Evolutionary conservation across 2,113 vertebrate species (phyloP), one percentile per base, ranked within the genome.

Genomic region (Myrmecophaga tridactyla): DNA sequence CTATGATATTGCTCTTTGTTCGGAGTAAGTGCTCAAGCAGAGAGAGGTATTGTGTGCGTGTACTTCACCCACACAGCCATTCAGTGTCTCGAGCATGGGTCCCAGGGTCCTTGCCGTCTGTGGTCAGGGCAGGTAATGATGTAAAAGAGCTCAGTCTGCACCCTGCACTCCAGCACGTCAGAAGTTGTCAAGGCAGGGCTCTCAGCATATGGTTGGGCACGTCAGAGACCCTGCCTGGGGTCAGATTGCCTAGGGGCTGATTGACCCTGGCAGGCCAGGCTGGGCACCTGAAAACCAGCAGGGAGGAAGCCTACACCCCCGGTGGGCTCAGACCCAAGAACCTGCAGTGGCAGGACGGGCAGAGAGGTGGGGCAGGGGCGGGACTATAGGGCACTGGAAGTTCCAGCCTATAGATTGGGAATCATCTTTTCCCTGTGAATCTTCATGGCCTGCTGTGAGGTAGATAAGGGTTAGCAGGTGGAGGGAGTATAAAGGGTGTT

Each of bases 51-150:
- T 10, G 11, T 20, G 29, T 11, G 2, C 9, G 0, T 58, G 60
- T 58, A 5, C 31, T 18, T 43, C 27, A 3, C 13, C 27, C n/a
- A 4, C 2, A 0, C 2, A 18, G 31, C n/a, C 25, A 39, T 39
- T 46, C 21, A 0, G 14, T 9, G 34, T 58, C 39, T 34, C 4
- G 1, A 31, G 39, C 1, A 4, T 0, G 23, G 31, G 43, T 14
- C 82, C 1, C 0, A 46, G 34, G 65, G 18, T 48, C 11, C 6
- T 18, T 17, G 31, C 65, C n/a, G 9, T 20, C 60, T 43, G 17
- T 13, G 23, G 39, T 51, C 23, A 14, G 39, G 15, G 36, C 17
- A 27, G 41, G 41, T 3, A 9, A n/a, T n/a, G n/a, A 27, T 2
- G 4, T 63, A 5, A 14, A 9, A 73, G 56, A 86, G 53, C 34